Base-by-base conservation (phyloP, 2,888 invertebrate species). In the Hemaris fuciformis region DNA sequence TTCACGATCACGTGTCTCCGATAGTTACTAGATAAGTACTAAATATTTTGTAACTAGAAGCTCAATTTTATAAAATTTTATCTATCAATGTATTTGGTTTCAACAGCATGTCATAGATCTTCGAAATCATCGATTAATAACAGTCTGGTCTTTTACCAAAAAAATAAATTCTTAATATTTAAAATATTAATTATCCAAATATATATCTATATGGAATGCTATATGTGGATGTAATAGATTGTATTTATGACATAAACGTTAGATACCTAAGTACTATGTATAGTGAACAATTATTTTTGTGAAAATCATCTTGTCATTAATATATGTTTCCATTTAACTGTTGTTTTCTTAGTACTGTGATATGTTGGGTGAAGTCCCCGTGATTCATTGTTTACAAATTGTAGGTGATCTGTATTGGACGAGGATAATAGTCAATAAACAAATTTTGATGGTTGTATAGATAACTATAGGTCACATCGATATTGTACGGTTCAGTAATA, bases 221-320 rank as follows among this genome's bases (percentile, higher is more conserved):
- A 31, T 31, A 25, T 48, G 23, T 27, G 25, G 10, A 53, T 31
- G 53, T 15, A 31, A 43, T 75, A 71, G 66, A 60, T 27, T 31
- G 53, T 53, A 53, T 53, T 53, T 53, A 53, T 27, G n/a, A 48
- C 25, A 27, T n/a, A 48, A 38, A 22, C 6, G 27, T 27, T 53
- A 53, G 53, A 20, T 71, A n/a, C n/a, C n/a, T n/a, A 74, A 67
- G 67, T 67, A 75, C 70, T 64, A 76, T 71, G 75, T 48, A 62
- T 61, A 65, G 60, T 79, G 67, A 74, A 73, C 69, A 78, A 76
- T 77, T 83, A 81, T 82, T 83, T 83, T 88, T 88, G 84, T 88
- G 88, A 85, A 80, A 77, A 77, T 84, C 83, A 84, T 85, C 84
- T 83, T 84, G 83, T 87, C 87, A 88, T 84, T 85, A 87, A 86